Evolutionary conservation across 1,140 invertebrate genomes (phyloP).

Genomic region (Drosophila nikananu): DNA sequence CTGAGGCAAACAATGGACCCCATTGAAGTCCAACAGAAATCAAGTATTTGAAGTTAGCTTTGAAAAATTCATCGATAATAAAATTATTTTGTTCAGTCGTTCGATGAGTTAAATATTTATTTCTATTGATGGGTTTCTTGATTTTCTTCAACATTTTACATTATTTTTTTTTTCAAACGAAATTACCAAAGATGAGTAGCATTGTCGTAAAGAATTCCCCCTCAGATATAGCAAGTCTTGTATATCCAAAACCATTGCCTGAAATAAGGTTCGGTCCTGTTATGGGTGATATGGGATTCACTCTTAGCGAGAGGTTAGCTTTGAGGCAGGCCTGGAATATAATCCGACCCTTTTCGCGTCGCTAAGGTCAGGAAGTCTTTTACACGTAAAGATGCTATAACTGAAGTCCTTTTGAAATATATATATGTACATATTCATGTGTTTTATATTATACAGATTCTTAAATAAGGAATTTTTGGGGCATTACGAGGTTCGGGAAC

Average conservation of each 20-base stretch:
- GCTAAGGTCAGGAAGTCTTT: constrained; percentile 50
- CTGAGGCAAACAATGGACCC: not conserved
- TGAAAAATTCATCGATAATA: not conserved
- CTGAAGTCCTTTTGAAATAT: not conserved
- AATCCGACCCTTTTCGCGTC: constrained; percentile 45
- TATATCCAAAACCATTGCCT: constrained; percentile 53
- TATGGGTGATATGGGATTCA: constrained; percentile 52
- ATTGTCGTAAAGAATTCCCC: not conserved
- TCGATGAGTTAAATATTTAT: not conserved
- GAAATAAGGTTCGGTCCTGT: constrained; percentile 37
- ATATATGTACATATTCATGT: not conserved
- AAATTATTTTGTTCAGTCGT: constrained; percentile 6
- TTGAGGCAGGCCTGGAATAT: constrained; percentile 54
- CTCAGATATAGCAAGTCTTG: not conserved
- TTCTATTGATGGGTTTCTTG: not conserved
- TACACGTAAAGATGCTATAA: constrained; percentile 27
- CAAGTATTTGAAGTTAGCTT: constrained; percentile 9
- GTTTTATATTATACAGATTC: constrained; percentile 29
- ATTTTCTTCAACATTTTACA: not conserved
- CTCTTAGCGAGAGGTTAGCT: constrained; percentile 50
- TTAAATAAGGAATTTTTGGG: constrained; percentile 32
- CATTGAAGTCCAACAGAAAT: not conserved
- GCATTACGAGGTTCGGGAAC: constrained; percentile 31
- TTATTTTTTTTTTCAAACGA: not conserved
- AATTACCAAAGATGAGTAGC: constrained; percentile 15